Percentiles rank a stretch among this genome's conserved stretches.
These are phyloP conservation scores for Brachionus manjavacas DNA, from an alignment of 1,140 invertebrate species.

Conservation along the genomic window DNA sequence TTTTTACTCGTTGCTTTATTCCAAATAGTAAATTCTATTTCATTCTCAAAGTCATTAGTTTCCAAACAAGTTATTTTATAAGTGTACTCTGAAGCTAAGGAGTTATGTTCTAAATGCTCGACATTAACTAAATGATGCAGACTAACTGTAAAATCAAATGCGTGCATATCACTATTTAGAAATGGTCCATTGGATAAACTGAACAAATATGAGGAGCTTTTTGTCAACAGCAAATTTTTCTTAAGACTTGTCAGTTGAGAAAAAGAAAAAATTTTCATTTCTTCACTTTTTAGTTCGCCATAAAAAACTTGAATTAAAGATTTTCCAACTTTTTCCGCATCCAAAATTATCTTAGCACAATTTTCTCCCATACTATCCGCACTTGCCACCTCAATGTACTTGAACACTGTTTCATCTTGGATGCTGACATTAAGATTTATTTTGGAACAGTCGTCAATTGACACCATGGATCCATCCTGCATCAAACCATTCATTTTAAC, in stretches of 20 bases:
- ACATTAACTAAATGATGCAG: background rate
- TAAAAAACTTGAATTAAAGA: background rate
- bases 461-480: background rate
- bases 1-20: background rate
- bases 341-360: background rate
- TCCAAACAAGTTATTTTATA: background rate
- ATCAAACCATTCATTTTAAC: slow-evolving; percentile 24
- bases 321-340: background rate
- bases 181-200: background rate
- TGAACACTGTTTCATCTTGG: background rate
- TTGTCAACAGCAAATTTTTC: background rate
- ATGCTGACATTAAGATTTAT: background rate
- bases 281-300: background rate
- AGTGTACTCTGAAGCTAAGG: background rate
- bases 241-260: background rate
- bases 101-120: background rate
- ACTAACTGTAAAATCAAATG: background rate
- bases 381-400: background rate
- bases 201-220: background rate
- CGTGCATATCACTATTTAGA: background rate
- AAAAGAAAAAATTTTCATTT: background rate
- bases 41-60: background rate
- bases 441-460: slow-evolving; percentile 9
- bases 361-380: background rate
- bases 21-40: background rate